phyloP scores from a whole-genome alignment of 2,888 invertebrate species.

The Argyra leucocephala region DNA sequence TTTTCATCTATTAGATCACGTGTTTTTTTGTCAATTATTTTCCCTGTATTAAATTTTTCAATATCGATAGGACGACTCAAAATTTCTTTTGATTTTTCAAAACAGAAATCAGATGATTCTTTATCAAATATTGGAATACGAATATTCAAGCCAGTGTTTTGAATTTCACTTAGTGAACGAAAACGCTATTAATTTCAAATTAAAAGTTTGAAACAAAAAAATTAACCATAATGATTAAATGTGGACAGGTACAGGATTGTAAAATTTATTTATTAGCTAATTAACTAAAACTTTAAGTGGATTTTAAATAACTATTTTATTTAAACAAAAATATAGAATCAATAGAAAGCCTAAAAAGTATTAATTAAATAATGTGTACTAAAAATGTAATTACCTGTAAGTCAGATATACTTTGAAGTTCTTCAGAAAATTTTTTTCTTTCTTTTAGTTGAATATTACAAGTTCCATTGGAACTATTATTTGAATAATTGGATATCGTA shows the following conservation, averaged over 20 bases:
- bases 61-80: slow-evolving; percentile 49
- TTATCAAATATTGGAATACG: slow-evolving; percentile 61
- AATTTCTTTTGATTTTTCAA: slow-evolving; percentile 61
- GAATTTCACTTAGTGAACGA: slow-evolving; percentile 48
- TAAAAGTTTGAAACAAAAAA: slow-evolving; percentile 11
- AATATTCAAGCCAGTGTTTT: slow-evolving; percentile 41
- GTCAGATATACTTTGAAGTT: slow-evolving; percentile 74
- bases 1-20: slow-evolving; percentile 41
- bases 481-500: slow-evolving; percentile 25
- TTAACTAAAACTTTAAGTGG: slow-evolving; percentile 12
- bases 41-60: slow-evolving; percentile 29
- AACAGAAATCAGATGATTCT: slow-evolving; percentile 63
- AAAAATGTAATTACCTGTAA: slow-evolving; percentile 83
- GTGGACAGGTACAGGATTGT: no score
- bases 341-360: no score
- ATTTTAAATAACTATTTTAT: slow-evolving; percentile 13
- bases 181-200: slow-evolving; percentile 41
- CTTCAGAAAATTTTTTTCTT: slow-evolving; percentile 80
- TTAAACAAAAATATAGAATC: no score
- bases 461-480: slow-evolving; percentile 40
- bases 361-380: no score
- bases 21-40: slow-evolving; percentile 9
- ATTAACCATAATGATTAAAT: no score
- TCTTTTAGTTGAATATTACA: slow-evolving; percentile 38
- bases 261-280: slow-evolving; percentile 13